Base-by-base conservation (phyloP, 2,113 vertebrate genomes). In the Corythoichthys intestinalis region DNA sequence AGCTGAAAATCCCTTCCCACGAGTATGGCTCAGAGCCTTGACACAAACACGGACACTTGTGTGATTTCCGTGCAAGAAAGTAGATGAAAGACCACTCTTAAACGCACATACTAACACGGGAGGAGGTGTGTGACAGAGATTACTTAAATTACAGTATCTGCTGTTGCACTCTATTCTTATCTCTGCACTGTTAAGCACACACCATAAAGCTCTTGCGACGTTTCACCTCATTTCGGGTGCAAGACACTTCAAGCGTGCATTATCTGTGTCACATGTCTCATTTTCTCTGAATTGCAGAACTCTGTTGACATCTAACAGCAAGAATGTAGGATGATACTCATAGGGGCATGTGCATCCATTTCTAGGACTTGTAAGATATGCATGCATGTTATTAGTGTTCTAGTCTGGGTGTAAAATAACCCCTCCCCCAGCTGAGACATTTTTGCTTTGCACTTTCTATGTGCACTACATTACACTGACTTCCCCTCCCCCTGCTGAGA, bases 201-300 rank as follows among this genome's bases (percentile, higher is more conserved):
- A 76, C 79, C 59, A 37, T 66, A 70, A 81, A 82, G 72, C 83
- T 70, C 74, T 69, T 46, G 69, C 85, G 85, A 88, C 85, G 81
- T 87, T 88, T 87, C 83, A 88, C 84, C 86, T 84, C 69, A 70
- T 84, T 88, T 79, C 73, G 78, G 62, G 10, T 70, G 66, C 73
- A 58, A 72, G 76, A 70, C 20, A 66, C 73, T 88, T 79, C 66
- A 66, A 76, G 76, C 62, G 64, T 53, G 67, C 72, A 65, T 77
- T 79, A 74, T 76, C 72, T 11, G 52, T 4, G n/a, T 77, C 67
- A 73, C 39, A 39, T 5, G 65, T 54, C 56, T 73, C 58, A 17
- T 69, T 75, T 72, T 66, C 56, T 69, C 52, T 66, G 38, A 46
- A 50, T 35, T 50, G 44, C 72, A 69, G 34, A 73, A 69, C 57